Conservation (phyloP, 1,140 invertebrate species). For the Cheumatopsyche charites region DNA sequence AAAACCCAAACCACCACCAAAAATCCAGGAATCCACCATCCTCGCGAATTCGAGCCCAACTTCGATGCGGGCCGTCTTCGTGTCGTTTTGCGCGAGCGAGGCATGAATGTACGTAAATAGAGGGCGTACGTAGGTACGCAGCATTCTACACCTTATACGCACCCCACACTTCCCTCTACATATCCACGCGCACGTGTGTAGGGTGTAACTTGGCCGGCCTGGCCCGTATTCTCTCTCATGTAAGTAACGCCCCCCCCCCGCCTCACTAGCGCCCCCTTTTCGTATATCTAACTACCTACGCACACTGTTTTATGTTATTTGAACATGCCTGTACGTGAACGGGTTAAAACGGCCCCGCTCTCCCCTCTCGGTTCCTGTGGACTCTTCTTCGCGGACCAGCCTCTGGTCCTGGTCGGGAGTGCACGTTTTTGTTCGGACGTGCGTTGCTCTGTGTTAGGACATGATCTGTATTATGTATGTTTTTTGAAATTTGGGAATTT, state of each 20-base stretch:
- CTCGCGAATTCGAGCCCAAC: conserved; percentile 19
- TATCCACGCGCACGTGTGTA: background rate
- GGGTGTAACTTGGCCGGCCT: background rate
- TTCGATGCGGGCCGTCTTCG: conserved; percentile 4
- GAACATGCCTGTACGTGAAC: conserved; percentile 46
- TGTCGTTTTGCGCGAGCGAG: conserved; percentile 38
- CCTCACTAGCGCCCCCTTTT: no score
- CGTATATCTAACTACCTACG: conserved; percentile 37
- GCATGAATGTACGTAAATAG: conserved; percentile 43
- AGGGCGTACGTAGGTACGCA: conserved; percentile 27
- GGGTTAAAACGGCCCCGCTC: conserved; percentile 35
- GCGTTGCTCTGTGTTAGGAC: background rate
- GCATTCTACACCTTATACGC: no score
- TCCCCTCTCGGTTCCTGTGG: background rate
- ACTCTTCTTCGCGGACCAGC: conserved; percentile 3
- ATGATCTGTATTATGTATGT: no score
- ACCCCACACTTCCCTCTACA: background rate
- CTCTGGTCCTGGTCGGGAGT: background rate
- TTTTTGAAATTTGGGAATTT: no score
- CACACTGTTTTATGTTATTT: conserved; percentile 46
- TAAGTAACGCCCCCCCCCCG: conserved; percentile 35
- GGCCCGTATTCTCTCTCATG: conserved; percentile 36
- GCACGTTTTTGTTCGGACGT: background rate
- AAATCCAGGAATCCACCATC: background rate
- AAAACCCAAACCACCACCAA: no score